Percentiles rank a stretch among this genome's conserved stretches.
phyloP scores from a whole-genome alignment of 2,113 vertebrate genomes.

The Piprites chloris region DNA sequence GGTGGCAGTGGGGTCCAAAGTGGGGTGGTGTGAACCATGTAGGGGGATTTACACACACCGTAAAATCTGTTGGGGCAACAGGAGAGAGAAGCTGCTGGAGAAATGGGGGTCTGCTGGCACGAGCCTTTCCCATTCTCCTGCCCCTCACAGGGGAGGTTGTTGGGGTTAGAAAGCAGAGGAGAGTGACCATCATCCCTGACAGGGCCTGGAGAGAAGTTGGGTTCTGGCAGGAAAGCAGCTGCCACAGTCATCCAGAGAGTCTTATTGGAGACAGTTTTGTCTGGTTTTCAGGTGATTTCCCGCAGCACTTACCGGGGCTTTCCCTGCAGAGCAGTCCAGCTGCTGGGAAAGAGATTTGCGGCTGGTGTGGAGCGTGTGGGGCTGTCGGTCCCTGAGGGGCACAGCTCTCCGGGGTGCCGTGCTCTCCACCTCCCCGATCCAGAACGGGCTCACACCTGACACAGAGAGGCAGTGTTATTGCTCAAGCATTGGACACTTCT shows the following conservation, averaged over 20 bases:
- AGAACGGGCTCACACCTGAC: constrained; percentile 80
- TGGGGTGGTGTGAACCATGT: neutral
- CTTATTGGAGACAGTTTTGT: rapidly evolving
- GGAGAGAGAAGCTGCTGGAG: neutral
- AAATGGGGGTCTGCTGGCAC: neutral
- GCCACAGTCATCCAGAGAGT: no score
- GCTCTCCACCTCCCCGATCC: constrained; percentile 75
- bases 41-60: neutral
- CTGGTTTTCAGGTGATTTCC: neutral
- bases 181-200: neutral
- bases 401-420: constrained; percentile 46
- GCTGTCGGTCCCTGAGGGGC: constrained; percentile 40
- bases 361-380: constrained; percentile 71
- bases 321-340: constrained; percentile 76
- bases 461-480: neutral
- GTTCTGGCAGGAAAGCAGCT: neutral
- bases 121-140: rapidly evolving
- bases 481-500: rapidly evolving
- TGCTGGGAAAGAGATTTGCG: constrained; percentile 90
- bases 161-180: no score
- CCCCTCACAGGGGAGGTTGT: rapidly evolving
- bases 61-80: neutral
- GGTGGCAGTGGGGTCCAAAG: neutral
- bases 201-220: neutral
- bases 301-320: constrained; percentile 63